These are phyloP conservation scores for Taenioides sp. DNA, from an alignment of 2,797 vertebrate genomes.

Conservation along the genomic window DNA sequence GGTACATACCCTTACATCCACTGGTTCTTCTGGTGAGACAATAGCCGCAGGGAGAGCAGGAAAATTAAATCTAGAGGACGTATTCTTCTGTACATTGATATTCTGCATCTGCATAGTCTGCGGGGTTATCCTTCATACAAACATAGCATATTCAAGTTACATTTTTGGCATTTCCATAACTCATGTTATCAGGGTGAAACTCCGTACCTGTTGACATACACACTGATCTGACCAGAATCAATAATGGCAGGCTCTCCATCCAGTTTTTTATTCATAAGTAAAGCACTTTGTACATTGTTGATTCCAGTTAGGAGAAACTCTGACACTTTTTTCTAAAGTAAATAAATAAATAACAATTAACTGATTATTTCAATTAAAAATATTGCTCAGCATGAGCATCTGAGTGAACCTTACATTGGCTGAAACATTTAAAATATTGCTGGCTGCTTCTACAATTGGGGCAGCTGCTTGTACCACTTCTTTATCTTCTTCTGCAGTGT, in stretches of 20 bases:
- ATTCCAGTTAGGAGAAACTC: conserved; percentile 77
- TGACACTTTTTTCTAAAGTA: conserved; percentile 70
- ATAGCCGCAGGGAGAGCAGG: conserved; percentile 74
- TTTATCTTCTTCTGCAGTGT: conserved; percentile 43
- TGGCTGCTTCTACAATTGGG: conserved; percentile 83
- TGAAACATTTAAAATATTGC: conserved; percentile 84
- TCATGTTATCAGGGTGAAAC: not conserved
- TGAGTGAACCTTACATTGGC: conserved; percentile 51
- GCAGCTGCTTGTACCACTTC: conserved; percentile 73
- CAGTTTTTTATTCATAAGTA: conserved; percentile 80
- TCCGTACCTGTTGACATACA: conserved; percentile 89
- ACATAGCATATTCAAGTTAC: not conserved
- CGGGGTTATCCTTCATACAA: conserved; percentile 61
- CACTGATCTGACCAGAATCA: conserved; percentile 77
- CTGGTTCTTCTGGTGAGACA: conserved; percentile 71
- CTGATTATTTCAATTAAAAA: not conserved
- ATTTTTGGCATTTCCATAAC: not conserved
- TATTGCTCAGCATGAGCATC: not conserved
- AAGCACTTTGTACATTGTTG: conserved; percentile 83
- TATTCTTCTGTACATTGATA: conserved; percentile 68
- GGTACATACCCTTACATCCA: conserved; percentile 88
- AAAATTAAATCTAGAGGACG: conserved; percentile 83
- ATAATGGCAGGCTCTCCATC: conserved; percentile 78
- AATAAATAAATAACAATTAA: not conserved
- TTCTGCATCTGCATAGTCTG: conserved; percentile 63